phyloP scores from a whole-genome alignment of 2,797 vertebrate genomes.

The Thripadectes ignobilis region DNA sequence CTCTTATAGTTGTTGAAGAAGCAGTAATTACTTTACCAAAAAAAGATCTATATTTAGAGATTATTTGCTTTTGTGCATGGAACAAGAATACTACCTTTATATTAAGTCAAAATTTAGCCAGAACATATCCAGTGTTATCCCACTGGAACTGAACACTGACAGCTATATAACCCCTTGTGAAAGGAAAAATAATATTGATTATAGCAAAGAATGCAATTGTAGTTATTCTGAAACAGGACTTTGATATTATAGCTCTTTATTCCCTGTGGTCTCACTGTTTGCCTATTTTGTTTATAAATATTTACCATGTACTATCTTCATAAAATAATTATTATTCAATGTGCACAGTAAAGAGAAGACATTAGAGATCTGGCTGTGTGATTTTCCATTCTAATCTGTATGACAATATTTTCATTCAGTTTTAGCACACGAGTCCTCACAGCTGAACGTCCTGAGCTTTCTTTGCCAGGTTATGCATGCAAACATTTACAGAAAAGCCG shows the following conservation, averaged over 20 bases:
- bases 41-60: conserved; percentile 20
- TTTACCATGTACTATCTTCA: conserved; percentile 69
- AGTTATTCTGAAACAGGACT: conserved; percentile 59
- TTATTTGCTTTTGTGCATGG: conserved; percentile 15
- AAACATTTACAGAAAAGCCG: conserved; percentile 6
- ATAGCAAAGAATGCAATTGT: conserved; percentile 41
- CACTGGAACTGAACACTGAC: not conserved
- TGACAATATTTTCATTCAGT: conserved; percentile 68
- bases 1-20: conserved; percentile 43
- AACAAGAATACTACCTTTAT: not conserved
- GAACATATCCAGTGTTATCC: not conserved
- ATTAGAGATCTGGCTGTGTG: conserved; percentile 43
- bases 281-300: conserved; percentile 74
- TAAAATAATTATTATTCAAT: conserved; percentile 72
- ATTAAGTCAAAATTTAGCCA: conserved; percentile 20
- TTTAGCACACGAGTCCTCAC: conserved; percentile 53
- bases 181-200: conserved; percentile 55
- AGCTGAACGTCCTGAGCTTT: conserved; percentile 8
- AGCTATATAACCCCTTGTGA: not conserved
- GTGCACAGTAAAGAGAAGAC: conserved; percentile 50
- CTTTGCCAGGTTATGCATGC: conserved; percentile 21
- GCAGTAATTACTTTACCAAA: conserved; percentile 57
- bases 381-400: conserved; percentile 58
- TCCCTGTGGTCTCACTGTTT: conserved; percentile 66
- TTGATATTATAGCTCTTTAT: conserved; percentile 64